Conservation (phyloP, 1,140 invertebrate species). For the Drosophila miranda region DNA sequence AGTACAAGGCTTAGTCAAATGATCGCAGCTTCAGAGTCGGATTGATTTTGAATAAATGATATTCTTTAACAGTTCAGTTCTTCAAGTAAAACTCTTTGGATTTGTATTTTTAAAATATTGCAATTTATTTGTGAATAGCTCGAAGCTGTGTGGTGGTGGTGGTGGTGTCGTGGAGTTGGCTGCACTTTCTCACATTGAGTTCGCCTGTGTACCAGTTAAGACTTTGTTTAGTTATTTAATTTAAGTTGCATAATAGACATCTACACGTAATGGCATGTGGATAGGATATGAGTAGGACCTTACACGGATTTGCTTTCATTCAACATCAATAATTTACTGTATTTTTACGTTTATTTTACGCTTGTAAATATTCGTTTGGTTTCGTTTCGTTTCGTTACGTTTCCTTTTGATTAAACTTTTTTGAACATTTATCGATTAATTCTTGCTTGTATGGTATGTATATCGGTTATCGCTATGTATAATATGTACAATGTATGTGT, state of each 20-base stretch:
- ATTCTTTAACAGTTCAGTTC: neutral
- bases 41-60: no score
- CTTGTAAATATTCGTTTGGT: conserved; percentile 62
- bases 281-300: conserved; percentile 48
- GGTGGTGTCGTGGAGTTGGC: conserved; percentile 20
- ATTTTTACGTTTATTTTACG: conserved; percentile 44
- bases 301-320: conserved; percentile 68
- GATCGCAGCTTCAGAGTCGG: no score
- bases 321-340: conserved; percentile 69
- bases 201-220: conserved; percentile 23
- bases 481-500: conserved; percentile 17
- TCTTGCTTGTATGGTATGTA: conserved; percentile 47
- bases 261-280: conserved; percentile 63
- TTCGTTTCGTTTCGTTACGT: conserved; percentile 27
- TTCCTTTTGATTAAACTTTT: conserved; percentile 72
- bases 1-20: no score
- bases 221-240: conserved; percentile 63
- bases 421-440: conserved; percentile 72
- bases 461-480: conserved; percentile 57
- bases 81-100: conserved; percentile 20
- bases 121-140: conserved; percentile 76
- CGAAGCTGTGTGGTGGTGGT: conserved; percentile 66
- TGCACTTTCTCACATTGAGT: conserved; percentile 59
- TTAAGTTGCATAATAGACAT: conserved; percentile 65
- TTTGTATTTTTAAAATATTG: conserved; percentile 75